Evolutionary conservation across 2,113 vertebrate genomes (phyloP), one percentile per base, ranked within the genome.

Genomic region (Anarhynchus alexandrinus): DNA sequence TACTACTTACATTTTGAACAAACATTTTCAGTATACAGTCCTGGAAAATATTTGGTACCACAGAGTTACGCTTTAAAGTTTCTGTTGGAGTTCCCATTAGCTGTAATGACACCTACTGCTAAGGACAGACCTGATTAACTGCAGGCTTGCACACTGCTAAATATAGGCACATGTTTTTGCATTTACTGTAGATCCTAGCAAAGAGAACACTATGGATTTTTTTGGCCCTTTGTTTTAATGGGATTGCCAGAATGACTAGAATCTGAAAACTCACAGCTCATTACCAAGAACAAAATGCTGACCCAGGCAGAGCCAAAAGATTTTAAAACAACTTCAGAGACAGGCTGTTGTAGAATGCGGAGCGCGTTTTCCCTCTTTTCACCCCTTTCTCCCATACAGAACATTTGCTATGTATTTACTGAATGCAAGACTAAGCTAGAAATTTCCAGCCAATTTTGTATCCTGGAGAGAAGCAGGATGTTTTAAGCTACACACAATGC

Each of bases 201-300:
- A 85, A 77, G 84, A 69, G 74, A 95, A 69, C 6, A 5, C 57
- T 42, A 16, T 8, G 54, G 62, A 47, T 55, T 76, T 76, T 93
- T 89, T 61, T 93, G 78, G 61, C 93, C 54, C 32, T 93, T 95
- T 71, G 55, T 87, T 96, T 91, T 73, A 90, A 91, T 57, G 79
- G 34, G 87, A 58, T 82, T 96, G 92, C 84, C 92, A 96, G 90
- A 82, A 88, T 8, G 15, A 91, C 82, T 77, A 65, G 66, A 93
- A 91, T 93, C 90, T 82, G 90, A 94, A 96, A 94, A 93, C 90
- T 95, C 92, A 85, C 92, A 96, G 96, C 78, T 96, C 93, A 61
- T 96, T 94, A 96, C 74, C 49, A 76, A 82, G 79, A 95, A 81
- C 30, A 90, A 95, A 93, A 72, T 65, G 87, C 94, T 95, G 96